Conservation (phyloP, 2,113 vertebrate genomes). For the Ciconia boyciana region DNA sequence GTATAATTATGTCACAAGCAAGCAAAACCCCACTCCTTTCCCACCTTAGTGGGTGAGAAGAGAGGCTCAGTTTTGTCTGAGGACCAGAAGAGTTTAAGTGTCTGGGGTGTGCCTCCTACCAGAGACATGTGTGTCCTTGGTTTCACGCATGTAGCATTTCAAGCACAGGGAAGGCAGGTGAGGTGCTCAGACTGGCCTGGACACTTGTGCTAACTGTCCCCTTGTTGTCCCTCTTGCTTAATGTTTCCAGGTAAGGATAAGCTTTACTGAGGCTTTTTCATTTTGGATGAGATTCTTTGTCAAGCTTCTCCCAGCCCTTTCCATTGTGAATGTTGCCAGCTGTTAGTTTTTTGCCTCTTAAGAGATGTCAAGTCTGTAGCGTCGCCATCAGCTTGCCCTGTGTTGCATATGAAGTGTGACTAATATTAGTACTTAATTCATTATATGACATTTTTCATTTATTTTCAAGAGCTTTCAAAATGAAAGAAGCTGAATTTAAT, state of each 20-base stretch:
- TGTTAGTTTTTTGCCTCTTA: conserved; percentile 12
- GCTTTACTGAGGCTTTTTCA: background rate
- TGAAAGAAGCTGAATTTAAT: conserved; percentile 13
- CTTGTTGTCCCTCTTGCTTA: background rate
- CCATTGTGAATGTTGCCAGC: background rate
- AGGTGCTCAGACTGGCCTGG: background rate
- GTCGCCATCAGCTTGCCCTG: background rate
- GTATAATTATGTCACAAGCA: background rate
- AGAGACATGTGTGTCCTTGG: background rate
- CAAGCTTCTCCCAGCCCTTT: background rate
- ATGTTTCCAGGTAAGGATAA: background rate
- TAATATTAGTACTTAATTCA: conserved; percentile 36
- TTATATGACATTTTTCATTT: conserved; percentile 9
- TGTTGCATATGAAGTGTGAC: background rate
- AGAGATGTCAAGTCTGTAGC: background rate
- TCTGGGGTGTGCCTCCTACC: background rate
- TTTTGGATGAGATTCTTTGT: background rate
- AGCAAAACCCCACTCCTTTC: background rate
- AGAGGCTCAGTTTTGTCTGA: background rate
- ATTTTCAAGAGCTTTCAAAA: conserved; percentile 35
- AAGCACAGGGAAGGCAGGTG: background rate
- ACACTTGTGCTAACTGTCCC: background rate
- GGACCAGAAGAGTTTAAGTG: background rate
- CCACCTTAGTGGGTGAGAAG: background rate
- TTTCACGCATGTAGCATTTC: background rate